These are phyloP conservation scores for Apistogramma diplotaenia DNA, from an alignment of 2,113 vertebrate genomes.

Conservation along the genomic window DNA sequence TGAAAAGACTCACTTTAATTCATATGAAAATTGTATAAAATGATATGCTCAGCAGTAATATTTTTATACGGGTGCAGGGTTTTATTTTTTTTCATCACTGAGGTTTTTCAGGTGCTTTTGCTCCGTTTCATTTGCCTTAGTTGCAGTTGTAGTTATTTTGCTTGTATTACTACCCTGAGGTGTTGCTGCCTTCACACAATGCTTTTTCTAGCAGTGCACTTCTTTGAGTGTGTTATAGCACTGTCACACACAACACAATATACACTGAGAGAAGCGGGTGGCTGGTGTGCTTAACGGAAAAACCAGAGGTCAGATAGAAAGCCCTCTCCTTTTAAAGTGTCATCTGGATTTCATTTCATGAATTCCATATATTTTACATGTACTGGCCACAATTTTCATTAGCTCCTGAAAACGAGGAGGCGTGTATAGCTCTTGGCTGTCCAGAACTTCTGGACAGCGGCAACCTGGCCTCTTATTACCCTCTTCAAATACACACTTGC, in stretches of 20 bases:
- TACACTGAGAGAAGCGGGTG: not conserved
- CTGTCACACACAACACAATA: constrained; percentile 33
- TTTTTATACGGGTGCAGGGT: not conserved
- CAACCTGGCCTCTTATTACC: constrained; percentile 27
- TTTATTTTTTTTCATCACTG: not conserved
- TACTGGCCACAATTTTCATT: constrained; percentile 70
- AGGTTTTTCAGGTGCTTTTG: not conserved
- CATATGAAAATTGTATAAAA: not conserved
- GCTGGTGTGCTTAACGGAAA: constrained; percentile 57
- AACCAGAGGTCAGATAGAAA: constrained; percentile 70
- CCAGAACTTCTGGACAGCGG: constrained; percentile 22
- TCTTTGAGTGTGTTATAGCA: not conserved
- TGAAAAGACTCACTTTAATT: not conserved
- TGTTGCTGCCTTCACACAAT: not conserved
- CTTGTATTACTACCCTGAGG: not conserved
- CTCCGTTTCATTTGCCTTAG: too few relatives aligned
- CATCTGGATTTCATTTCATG: constrained; percentile 80
- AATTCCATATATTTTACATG: constrained; percentile 79
- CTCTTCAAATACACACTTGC: constrained; percentile 25
- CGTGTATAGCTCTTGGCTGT: constrained; percentile 10
- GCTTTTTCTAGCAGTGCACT: not conserved
- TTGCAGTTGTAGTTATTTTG: not conserved
- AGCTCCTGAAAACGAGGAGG: constrained; percentile 60
- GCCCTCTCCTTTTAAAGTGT: constrained; percentile 68
- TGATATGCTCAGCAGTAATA: not conserved